phyloP scores from a whole-genome alignment of 2,888 invertebrate species.

The Amphimallon solstitiale region DNA sequence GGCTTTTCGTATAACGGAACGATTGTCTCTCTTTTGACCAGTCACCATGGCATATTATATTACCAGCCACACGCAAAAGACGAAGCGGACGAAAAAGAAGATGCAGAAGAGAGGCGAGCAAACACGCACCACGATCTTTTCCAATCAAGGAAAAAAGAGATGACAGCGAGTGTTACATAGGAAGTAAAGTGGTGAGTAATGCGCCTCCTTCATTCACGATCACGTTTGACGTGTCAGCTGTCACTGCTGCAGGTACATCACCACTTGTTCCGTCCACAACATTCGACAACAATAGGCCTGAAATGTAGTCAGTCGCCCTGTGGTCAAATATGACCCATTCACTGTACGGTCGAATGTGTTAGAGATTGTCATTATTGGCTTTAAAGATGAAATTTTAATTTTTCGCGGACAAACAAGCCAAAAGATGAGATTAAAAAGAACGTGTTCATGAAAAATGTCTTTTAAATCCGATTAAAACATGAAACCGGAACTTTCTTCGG shows the following conservation, averaged over 20 bases:
- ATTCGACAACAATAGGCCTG: not conserved
- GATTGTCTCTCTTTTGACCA: conserved; percentile 48
- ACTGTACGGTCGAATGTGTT: not conserved
- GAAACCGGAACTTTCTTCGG: too few species aligned
- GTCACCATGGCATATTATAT: conserved; percentile 41
- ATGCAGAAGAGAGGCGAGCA: not conserved
- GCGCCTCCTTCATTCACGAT: conserved; percentile 53
- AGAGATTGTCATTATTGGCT: too few species aligned
- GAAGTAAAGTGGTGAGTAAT: conserved; percentile 48
- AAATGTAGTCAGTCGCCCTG: not conserved
- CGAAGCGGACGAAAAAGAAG: not conserved
- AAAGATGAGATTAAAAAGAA: too few species aligned
- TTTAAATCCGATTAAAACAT: too few species aligned
- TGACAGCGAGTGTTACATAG: conserved; percentile 36
- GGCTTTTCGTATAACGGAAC: conserved; percentile 46
- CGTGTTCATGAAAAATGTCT: too few species aligned
- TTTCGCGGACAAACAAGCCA: too few species aligned
- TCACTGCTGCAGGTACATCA: conserved; percentile 34
- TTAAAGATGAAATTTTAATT: too few species aligned
- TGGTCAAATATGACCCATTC: not conserved
- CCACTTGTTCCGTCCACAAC: not conserved
- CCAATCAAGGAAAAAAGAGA: conserved; percentile 42
- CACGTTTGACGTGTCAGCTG: conserved; percentile 53
- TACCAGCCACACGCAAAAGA: conserved; percentile 22
- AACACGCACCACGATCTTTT: conserved; percentile 43